These are phyloP conservation scores for Scelioninae gen. 1 DNA, from an alignment of 2,888 invertebrate species.

Conservation along the genomic window DNA sequence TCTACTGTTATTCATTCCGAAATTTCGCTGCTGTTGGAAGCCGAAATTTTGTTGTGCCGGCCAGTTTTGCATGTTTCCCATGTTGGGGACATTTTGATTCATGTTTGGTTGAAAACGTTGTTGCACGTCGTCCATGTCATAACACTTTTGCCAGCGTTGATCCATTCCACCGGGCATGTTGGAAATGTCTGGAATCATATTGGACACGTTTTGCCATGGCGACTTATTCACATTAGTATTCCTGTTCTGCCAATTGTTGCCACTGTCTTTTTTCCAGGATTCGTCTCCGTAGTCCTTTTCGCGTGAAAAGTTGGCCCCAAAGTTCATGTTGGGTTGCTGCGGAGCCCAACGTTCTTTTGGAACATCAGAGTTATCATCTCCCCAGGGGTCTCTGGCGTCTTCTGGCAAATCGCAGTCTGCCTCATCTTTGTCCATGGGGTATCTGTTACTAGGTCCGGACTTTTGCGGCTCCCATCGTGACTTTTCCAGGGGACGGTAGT, in stretches of 20 bases:
- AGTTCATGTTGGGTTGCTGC: constrained; percentile 30
- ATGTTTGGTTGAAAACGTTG: constrained; percentile 9
- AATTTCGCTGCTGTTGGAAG: constrained; percentile 31
- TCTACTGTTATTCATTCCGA: constrained; percentile 27
- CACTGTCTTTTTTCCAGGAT: constrained; percentile 42
- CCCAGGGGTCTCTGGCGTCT: constrained; percentile 83
- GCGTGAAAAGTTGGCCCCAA: constrained; percentile 14
- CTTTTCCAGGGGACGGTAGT: constrained; percentile 73
- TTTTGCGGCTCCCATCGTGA: constrained; percentile 73
- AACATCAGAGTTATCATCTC: constrained; percentile 75
- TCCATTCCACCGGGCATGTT: no score
- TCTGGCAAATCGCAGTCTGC: constrained; percentile 82
- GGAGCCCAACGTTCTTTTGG: constrained; percentile 64
- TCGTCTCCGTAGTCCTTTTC: constrained; percentile 48
- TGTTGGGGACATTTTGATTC: not conserved
- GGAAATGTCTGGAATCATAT: no score
- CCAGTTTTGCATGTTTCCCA: constrained; percentile 23
- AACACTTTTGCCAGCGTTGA: constrained; percentile 55
- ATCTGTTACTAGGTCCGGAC: constrained; percentile 10
- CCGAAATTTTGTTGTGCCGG: constrained; percentile 34
- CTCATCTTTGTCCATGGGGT: constrained; percentile 76
- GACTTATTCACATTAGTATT: constrained; percentile 41
- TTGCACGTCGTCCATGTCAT: constrained; percentile 31
- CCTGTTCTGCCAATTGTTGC: constrained; percentile 59
- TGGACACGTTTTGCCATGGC: constrained; percentile 39